Evolutionary conservation across 2,113 vertebrate genomes (phyloP).

Genomic region (Tringa solitaria): DNA sequence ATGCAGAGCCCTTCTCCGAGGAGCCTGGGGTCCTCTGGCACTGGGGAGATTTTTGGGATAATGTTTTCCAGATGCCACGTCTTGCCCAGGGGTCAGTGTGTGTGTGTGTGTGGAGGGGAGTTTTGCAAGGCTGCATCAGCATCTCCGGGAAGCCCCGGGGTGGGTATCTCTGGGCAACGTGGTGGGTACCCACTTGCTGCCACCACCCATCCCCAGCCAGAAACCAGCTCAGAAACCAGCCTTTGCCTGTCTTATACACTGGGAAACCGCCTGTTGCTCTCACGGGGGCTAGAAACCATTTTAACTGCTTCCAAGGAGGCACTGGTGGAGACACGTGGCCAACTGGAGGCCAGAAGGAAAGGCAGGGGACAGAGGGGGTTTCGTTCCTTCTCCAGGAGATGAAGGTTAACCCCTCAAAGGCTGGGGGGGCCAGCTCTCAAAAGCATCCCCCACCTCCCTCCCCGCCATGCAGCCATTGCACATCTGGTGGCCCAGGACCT

Average conservation of each 20-base stretch:
- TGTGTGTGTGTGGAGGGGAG: neutral
- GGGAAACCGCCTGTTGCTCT: neutral
- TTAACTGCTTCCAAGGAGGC: neutral
- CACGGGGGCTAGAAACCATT: neutral
- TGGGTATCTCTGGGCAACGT: neutral
- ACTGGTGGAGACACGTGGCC: neutral
- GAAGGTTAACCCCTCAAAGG: neutral
- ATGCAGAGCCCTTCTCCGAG: fast-evolving
- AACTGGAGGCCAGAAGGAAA: neutral
- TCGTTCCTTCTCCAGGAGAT: neutral
- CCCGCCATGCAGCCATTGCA: neutral
- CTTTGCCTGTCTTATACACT: neutral
- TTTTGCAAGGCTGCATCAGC: neutral
- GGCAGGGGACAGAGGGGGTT: neutral
- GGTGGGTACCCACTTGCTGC: neutral
- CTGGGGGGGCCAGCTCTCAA: neutral
- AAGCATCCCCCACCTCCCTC: neutral
- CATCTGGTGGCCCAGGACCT: neutral
- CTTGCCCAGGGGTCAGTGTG: neutral
- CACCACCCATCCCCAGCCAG: neutral
- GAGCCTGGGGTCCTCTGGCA: neutral
- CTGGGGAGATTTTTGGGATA: neutral
- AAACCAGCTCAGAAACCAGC: neutral
- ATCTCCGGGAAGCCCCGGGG: neutral
- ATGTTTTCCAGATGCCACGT: neutral